Base-by-base conservation (phyloP, 2,888 invertebrate species). In the Agriotes lineatus region DNA sequence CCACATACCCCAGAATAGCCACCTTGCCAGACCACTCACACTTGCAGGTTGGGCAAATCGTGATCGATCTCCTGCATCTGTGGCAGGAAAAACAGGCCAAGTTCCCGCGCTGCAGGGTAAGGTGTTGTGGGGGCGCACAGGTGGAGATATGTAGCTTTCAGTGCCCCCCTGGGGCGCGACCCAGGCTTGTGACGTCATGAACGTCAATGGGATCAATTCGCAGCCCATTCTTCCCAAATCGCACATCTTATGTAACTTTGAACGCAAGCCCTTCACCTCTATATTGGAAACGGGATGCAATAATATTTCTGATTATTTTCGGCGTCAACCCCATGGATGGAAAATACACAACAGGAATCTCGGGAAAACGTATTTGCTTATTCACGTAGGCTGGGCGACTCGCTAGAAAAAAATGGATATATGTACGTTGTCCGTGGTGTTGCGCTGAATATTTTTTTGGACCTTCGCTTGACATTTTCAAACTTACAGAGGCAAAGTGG, bases 121-220 rank as follows among this genome's bases (percentile, higher is more conserved):
- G 61, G 61, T 61, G 61, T 54, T 14, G 20, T 54, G 18, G 30
- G 52, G 44, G 56, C 45, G 64, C 39, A 44, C 57, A 67, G 67
- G 67, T 64, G 57, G 22, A 57, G 45, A 65, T 48, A 57, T 48
- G 48, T 58, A 57, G 39, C 69, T 33, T 59, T 54, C 54, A 30
- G 37, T 45, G 9, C 39, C 30, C 69, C 48, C 65, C 16, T 61
- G 69, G 37, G 65, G 52, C 56, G 60, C 50, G 57, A 60, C 56
- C 64, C 35, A 64, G 50, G 50, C 42, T 16, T 57, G 39, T 64
- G 63, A 69, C 69, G 69, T 69, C 69, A 69, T 33, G 25, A 25
- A 37, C 50, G 57, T 62, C 57, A 45, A 64, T 59, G 50, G 59
- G 56, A 56, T 65, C 60, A 65, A 60, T 65, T 69, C 48, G 7